Conservation (phyloP, 2,797 vertebrate genomes). For the Muraenolepis orangiensis region DNA sequence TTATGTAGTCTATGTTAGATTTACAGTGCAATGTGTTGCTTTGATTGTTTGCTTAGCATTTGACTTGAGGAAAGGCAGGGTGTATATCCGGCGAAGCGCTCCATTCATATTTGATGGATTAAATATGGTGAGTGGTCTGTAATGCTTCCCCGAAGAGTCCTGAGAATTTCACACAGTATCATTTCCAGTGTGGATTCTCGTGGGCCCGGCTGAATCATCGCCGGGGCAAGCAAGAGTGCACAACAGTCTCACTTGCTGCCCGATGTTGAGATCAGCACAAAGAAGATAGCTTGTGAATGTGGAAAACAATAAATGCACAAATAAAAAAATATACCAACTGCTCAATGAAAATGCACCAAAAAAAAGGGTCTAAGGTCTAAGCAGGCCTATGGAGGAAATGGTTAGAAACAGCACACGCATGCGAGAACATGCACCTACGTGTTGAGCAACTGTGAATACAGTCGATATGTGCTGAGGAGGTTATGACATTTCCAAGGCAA, state of each 20-base stretch:
- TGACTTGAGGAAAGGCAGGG: conserved; percentile 21
- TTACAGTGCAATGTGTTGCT: neutral
- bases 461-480: neutral
- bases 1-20: neutral
- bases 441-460: neutral
- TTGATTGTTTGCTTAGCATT: neutral
- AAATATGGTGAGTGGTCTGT: conserved; percentile 66
- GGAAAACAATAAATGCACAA: neutral
- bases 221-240: neutral
- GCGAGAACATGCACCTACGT: neutral
- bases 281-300: neutral
- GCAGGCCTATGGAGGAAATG: neutral
- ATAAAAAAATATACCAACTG: neutral
- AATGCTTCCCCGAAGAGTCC: conserved; percentile 53
- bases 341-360: neutral
- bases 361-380: no score
- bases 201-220: neutral
- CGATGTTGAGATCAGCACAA: neutral
- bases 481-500: neutral
- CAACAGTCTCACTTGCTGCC: no score
- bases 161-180: conserved; percentile 50
- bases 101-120: conserved; percentile 68
- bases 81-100: conserved; percentile 46
- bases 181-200: conserved; percentile 20
- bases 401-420: neutral